A percentile compares a stretch with the other conserved stretches of the same genome.
Evolutionary conservation across 2,797 vertebrate species (phyloP).

Genomic region (Melanotaenia maccullochi): DNA sequence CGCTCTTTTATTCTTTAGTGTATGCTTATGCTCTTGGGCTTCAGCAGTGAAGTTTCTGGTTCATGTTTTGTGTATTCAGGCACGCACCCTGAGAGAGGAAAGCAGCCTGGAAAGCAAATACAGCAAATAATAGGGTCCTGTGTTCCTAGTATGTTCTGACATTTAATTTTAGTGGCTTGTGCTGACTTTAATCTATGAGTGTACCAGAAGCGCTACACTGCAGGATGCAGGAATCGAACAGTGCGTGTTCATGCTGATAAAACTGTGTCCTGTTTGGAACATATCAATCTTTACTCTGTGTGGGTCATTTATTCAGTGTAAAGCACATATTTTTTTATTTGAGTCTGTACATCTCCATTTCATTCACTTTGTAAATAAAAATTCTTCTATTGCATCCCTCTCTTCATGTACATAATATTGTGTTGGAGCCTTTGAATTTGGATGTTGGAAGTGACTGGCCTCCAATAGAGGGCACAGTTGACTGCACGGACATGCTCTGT

Average conservation of each 20-base stretch:
- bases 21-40: slow-evolving; percentile 76
- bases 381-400: slow-evolving; percentile 25
- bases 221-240: slow-evolving; percentile 37
- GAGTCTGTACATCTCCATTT: slow-evolving; percentile 28
- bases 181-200: slow-evolving; percentile 40
- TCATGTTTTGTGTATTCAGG: slow-evolving; percentile 64
- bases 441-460: slow-evolving; percentile 61
- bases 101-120: slow-evolving; percentile 38
- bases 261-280: slow-evolving; percentile 34
- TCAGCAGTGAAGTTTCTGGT: slow-evolving; percentile 75
- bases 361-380: slow-evolving; percentile 18
- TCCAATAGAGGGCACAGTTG: slow-evolving; percentile 83
- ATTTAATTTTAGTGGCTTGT: slow-evolving; percentile 50
- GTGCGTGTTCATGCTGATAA: slow-evolving; percentile 48
- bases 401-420: slow-evolving; percentile 23
- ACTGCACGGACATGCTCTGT: slow-evolving; percentile 51
- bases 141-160: slow-evolving; percentile 31
- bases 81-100: slow-evolving; percentile 22
- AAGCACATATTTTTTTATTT: slow-evolving; percentile 6
- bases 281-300: slow-evolving; percentile 36
- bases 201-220: slow-evolving; percentile 16
- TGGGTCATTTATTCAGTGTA: slow-evolving; percentile 36
- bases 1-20: slow-evolving; percentile 69
- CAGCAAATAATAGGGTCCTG: slow-evolving; percentile 45
- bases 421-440: slow-evolving; percentile 46